Evolutionary conservation across 1,140 invertebrate species (phyloP), one percentile per base, ranked within the genome.

Genomic region (Drosophila obscura): DNA sequence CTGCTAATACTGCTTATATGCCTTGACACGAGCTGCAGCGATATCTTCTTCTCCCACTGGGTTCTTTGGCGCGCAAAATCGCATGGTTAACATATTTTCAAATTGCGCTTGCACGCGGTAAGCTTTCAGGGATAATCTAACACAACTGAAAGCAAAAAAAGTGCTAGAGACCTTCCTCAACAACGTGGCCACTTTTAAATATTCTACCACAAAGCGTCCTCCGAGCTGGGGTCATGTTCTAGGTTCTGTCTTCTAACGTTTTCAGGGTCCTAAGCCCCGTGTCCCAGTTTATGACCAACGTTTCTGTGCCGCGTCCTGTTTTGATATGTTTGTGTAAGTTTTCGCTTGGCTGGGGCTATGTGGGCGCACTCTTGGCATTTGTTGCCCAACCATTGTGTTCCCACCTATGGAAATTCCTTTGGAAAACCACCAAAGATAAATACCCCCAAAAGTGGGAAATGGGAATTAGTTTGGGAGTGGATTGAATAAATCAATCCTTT

Each of bases 291-390:
- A 80, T 81, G 77, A 60, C 64, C 72, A 67, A 71, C 74, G 41
- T 68, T 81, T 58, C 71, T 78, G 67, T 63, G 60, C 79, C 82
- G 80, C 65, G 62, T 80, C 83, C 83, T 71, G 52, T 68, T 73
- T 71, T 88, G 79, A 88, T 83, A 83, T 88, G 83, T 88, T 80
- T 77, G 67, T 80, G 76, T 55, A 62, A 76, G 76, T 69, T 69
- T 80, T 55, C 43, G 60, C 61, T 65, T 61, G 52, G 73, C 64
- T 71, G 65, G 68, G 77, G 65, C 73, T 65, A 78, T 88, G 83
- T 88, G 66, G 64, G 71, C 76, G 68, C 4, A 13, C 71, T 68
- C 41, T 58, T 64, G 68, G 62, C 61, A 68, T 69, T 69, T 76
- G 69, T 62, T 66, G 19, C 13, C 51, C 15, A 41, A 28, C 22